Conservation (phyloP, 2,888 invertebrate species). For the Parasteatoda lunata region DNA sequence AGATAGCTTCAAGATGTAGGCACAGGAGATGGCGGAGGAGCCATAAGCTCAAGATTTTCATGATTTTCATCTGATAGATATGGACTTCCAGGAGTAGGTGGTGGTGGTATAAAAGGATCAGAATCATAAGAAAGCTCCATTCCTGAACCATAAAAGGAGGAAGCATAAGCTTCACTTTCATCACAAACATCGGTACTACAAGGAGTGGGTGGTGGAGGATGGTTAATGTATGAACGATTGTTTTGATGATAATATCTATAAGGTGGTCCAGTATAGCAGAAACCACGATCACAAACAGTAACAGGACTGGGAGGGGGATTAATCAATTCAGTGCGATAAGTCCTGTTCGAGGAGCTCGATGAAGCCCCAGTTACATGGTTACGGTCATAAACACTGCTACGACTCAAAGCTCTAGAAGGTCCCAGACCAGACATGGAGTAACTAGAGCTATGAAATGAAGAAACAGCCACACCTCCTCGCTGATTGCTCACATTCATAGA, state of each 20-base stretch:
- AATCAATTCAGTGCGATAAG: constrained; percentile 82
- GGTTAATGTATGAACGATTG: constrained; percentile 6
- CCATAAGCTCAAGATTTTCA: constrained; percentile 68
- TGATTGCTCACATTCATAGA: constrained; percentile 23
- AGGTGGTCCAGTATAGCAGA: constrained; percentile 73
- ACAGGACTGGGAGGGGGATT: constrained; percentile 95
- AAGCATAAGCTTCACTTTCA: constrained; percentile 74
- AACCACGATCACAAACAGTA: constrained; percentile 72
- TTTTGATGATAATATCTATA: constrained; percentile 75
- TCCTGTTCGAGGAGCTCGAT: constrained; percentile 76
- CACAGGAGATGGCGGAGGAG: constrained; percentile 84
- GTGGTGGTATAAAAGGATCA: constrained; percentile 85
- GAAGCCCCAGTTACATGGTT: constrained; percentile 83
- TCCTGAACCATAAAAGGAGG: constrained; percentile 68
- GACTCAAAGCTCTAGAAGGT: neutral
- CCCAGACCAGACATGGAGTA: constrained; percentile 9
- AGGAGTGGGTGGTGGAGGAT: constrained; percentile 94
- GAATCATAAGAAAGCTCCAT: constrained; percentile 79
- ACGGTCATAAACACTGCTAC: constrained; percentile 76
- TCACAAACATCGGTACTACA: constrained; percentile 95
- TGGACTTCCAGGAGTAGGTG: constrained; percentile 84
- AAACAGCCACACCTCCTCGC: constrained; percentile 30
- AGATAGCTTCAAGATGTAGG: constrained; percentile 80
- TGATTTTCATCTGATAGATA: constrained; percentile 80
- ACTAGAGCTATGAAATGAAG: constrained; percentile 37